phyloP scores from a whole-genome alignment of 2,888 invertebrate species.

The Orgyia antiqua region DNA sequence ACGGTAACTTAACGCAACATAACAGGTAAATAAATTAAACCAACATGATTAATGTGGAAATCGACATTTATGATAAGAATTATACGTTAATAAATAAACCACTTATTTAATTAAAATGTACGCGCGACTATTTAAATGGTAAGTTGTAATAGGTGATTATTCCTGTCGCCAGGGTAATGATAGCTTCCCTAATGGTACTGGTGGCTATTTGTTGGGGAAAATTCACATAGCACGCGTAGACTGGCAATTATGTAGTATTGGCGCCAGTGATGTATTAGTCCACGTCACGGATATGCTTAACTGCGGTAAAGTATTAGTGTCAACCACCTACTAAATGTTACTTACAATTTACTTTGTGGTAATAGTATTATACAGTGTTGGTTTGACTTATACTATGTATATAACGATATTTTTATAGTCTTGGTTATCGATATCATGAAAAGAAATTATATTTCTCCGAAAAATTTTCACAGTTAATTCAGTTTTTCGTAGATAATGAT shows the following conservation, averaged over 20 bases:
- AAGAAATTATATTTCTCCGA: too few species aligned
- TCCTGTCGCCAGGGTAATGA: conserved; percentile 69
- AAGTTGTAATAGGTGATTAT: conserved; percentile 45
- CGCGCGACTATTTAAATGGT: conserved; percentile 35
- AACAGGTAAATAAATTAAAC: conserved; percentile 22
- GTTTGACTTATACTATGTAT: too few species aligned
- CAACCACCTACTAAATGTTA: conserved; percentile 25
- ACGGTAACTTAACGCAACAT: too few species aligned
- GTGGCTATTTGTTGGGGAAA: conserved; percentile 53
- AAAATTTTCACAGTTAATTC: too few species aligned
- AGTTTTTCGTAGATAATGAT: too few species aligned
- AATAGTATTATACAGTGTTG: conserved; percentile 7
- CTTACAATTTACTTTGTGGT: conserved; percentile 13
- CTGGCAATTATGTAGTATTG: conserved; percentile 55
- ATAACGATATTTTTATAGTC: too few species aligned
- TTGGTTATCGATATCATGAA: too few species aligned
- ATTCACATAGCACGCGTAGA: conserved; percentile 66
- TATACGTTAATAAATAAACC: too few species aligned
- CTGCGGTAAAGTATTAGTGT: conserved; percentile 41
- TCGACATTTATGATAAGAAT: too few species aligned
- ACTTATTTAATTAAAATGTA: conserved; percentile 36
- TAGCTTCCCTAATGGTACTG: conserved; percentile 62
- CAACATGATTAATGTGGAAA: too few species aligned
- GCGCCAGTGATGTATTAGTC: conserved; percentile 67
- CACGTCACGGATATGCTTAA: conserved; percentile 55